Base-by-base conservation (phyloP, 2,888 invertebrate genomes). In the Ormyrus rosae region DNA sequence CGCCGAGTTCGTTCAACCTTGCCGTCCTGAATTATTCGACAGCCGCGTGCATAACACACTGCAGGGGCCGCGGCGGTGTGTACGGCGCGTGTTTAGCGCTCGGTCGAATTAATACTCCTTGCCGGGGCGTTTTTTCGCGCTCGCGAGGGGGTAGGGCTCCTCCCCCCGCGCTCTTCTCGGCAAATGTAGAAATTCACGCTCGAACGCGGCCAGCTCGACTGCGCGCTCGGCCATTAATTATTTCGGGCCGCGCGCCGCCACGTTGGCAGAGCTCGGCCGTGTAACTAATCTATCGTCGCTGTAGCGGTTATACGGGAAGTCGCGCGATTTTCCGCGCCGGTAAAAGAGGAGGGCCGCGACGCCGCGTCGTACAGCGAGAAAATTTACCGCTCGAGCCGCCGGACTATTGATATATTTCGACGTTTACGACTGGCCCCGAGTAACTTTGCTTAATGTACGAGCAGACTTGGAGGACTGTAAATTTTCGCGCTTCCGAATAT, bases 401-500 rank as follows among this genome's bases (percentile, higher is more conserved):
- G 84, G 77, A 82, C 87, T 87, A 89, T 88, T 88, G 88, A 89
- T 89, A 87, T 88, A 89, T 88, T 88, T 86, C 85, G 88, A 88
- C 88, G 81, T 89, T 89, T 89, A 89, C 89, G 87, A 87, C 88
- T 87, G 84, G 83, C 84, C 9, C 48, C 74, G 78, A 64, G 74
- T 87, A 87, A 89, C 86, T 89, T 89, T 83, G 82, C 85, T 83
- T 87, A 86, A 89, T 89, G 85, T 86, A 88, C 84, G 85, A 82
- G 83, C 60, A 68, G 85, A 85, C 86, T 88, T 85, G 82, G 76
- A 34, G 81, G 85, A 84, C 85, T 85, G 85, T 88, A 89, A 88
- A 89, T 88, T 87, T 85, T 80, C 79, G 68, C 82, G 74, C 83
- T 85, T 83, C 81, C 84, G 84, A 85, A 87, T 85, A 85, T 86